Percentiles rank a stretch among this genome's conserved stretches.
Evolutionary conservation across 1,140 invertebrate species (phyloP).

Genomic region (Trichonephila clavata): DNA sequence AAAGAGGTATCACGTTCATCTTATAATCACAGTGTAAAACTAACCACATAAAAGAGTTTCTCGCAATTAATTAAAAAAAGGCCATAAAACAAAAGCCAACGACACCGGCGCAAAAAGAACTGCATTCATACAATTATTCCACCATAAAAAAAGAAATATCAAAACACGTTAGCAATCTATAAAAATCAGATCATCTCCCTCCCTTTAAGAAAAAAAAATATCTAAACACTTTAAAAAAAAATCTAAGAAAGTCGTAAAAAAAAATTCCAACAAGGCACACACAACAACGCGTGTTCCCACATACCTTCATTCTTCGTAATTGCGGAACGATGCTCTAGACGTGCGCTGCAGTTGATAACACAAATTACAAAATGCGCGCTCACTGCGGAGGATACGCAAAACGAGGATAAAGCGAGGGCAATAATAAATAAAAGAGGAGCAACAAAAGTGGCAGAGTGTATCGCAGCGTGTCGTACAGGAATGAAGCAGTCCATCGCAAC

Average conservation of each 20-base stretch:
- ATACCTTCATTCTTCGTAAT: constrained; percentile 14
- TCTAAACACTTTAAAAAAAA: no score
- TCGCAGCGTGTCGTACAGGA: constrained; percentile 25
- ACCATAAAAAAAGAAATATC: no score
- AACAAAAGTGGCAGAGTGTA: constrained; percentile 29
- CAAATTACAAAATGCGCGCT: constrained; percentile 31
- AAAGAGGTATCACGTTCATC: no score
- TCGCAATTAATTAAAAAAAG: no score
- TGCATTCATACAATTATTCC: no score
- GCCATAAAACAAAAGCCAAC: no score
- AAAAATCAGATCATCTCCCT: no score
- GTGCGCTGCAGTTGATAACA: not conserved
- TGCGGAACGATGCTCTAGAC: not conserved
- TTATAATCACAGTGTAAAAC: no score
- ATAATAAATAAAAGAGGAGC: constrained; percentile 38
- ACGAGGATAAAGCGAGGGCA: not conserved
- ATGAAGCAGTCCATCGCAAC: not conserved
- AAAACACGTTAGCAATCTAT: no score
- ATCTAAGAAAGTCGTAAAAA: not conserved
- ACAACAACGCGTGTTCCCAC: not conserved
- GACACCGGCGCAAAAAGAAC: no score
- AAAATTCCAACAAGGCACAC: not conserved
- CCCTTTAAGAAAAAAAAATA: no score
- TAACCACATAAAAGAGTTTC: no score
- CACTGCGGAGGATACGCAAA: not conserved